Percentiles rank a stretch among this genome's conserved stretches.
Conservation (phyloP, 2,113 vertebrate genomes). For the Paraplagusia blochii region DNA sequence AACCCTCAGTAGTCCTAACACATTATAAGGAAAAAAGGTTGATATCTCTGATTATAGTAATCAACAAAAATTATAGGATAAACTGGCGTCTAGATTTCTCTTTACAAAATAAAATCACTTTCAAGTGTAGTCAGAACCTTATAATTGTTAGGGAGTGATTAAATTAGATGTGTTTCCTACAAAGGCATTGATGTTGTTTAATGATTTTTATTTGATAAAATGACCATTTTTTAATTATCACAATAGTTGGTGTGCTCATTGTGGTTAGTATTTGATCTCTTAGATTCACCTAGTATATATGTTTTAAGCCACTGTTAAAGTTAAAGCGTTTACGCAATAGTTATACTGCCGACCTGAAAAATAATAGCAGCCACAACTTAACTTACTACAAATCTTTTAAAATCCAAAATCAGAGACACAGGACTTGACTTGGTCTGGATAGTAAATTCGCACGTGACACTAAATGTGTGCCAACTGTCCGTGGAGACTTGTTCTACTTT, state of each 20-base stretch:
- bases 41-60: too few relatives aligned
- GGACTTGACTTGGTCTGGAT: conserved; percentile 12
- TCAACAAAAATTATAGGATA: too few relatives aligned
- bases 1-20: too few relatives aligned
- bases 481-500: conserved; percentile 30
- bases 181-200: too few relatives aligned
- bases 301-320: neutral
- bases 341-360: neutral
- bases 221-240: too few relatives aligned
- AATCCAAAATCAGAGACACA: neutral
- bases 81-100: too few relatives aligned
- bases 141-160: too few relatives aligned
- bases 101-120: too few relatives aligned
- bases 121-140: too few relatives aligned
- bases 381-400: neutral
- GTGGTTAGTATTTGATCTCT: neutral
- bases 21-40: too few relatives aligned
- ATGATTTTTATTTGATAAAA: too few relatives aligned
- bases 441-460: neutral
- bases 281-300: neutral
- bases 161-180: too few relatives aligned
- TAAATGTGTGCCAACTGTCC: conserved; percentile 14
- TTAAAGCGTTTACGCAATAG: neutral
- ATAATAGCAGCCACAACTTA: neutral
- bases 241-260: neutral